A percentile compares a stretch with the other conserved stretches of the same genome.
Evolutionary conservation across 2,888 invertebrate genomes (phyloP).

Genomic region (Petrolisthes cinctipes): DNA sequence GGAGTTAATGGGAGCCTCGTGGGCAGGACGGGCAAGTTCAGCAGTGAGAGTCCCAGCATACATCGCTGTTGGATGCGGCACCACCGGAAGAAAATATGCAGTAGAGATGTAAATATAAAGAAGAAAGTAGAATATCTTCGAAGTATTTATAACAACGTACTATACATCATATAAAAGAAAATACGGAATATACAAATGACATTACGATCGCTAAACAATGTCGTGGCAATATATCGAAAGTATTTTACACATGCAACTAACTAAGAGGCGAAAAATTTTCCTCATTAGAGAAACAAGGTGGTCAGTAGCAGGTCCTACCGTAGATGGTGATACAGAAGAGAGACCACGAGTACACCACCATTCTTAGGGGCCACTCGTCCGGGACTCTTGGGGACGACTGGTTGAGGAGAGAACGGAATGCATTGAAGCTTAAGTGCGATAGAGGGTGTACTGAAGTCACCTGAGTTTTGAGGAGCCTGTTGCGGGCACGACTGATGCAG

Average conservation of each 20-base stretch:
- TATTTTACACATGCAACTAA: neutral
- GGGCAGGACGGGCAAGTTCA: neutral
- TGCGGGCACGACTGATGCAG: neutral
- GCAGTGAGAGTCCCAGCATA: slow-evolving; percentile 13
- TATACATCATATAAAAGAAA: neutral
- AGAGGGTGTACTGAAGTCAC: neutral
- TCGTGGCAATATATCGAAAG: too few relatives aligned
- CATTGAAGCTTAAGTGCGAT: neutral
- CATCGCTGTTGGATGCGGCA: neutral
- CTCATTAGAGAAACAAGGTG: neutral
- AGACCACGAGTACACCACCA: neutral
- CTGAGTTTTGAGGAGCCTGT: neutral
- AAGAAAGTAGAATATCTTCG: neutral
- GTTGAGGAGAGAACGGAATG: neutral
- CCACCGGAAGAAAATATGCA: too few relatives aligned
- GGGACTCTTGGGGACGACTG: neutral
- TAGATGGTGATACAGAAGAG: neutral
- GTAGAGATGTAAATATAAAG: neutral
- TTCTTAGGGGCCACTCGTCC: neutral
- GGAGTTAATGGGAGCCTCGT: slow-evolving; percentile 2
- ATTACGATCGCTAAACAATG: neutral
- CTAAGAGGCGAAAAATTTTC: neutral
- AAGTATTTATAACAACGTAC: too few relatives aligned
- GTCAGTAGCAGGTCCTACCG: neutral
- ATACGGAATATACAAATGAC: neutral